Evolutionary conservation across 2,797 vertebrate species (phyloP).

Genomic region (Dendrocincla tyrannina): DNA sequence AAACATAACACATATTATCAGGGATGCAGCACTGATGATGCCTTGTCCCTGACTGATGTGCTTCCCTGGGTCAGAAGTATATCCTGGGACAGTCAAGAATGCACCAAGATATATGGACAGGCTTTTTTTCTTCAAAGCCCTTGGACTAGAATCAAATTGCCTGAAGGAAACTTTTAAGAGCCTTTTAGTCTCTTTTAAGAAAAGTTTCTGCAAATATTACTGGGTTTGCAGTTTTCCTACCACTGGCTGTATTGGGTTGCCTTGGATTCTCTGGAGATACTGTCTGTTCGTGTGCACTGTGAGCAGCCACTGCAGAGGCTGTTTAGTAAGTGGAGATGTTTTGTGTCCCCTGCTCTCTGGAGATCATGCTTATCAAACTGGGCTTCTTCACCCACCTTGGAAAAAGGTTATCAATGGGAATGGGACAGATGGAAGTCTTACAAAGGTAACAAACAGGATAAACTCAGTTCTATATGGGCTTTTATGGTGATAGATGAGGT

Average conservation of each 20-base stretch:
- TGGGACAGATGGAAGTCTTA: neutral
- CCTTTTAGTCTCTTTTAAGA: neutral
- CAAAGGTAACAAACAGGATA: neutral
- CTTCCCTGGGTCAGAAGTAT: neutral
- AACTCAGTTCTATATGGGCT: neutral
- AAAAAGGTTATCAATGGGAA: neutral
- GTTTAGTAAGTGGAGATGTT: neutral
- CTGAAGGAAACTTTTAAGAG: constrained; percentile 11
- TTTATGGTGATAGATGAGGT: neutral
- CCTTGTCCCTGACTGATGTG: neutral
- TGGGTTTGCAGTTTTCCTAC: neutral
- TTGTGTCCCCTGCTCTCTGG: neutral
- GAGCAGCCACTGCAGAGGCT: neutral
- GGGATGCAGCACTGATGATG: neutral
- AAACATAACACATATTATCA: neutral
- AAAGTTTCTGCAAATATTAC: neutral
- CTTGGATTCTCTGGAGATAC: neutral
- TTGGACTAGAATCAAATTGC: constrained; percentile 28
- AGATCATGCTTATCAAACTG: neutral
- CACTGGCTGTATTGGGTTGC: neutral
- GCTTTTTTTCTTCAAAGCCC: constrained; percentile 1
- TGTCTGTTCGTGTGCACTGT: neutral
- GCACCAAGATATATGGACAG: neutral
- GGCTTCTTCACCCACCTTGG: neutral
- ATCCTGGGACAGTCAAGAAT: neutral